A percentile compares a stretch with the other conserved stretches of the same genome.
phyloP scores from a whole-genome alignment of 2,797 vertebrate genomes.

The Onychomys leucogaster region DNA sequence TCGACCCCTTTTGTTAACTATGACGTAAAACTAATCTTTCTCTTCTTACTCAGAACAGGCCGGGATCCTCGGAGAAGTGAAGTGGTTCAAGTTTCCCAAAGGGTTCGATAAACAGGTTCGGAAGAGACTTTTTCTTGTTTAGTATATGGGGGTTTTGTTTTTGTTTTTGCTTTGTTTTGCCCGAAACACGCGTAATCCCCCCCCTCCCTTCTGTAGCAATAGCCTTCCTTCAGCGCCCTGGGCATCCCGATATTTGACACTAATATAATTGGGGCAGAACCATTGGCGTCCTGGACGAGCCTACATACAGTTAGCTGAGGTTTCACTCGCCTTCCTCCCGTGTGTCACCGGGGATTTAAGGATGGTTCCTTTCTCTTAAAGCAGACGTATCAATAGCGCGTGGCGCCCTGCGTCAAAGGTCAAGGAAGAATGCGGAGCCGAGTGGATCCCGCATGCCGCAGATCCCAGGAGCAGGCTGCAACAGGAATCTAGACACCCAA shows the following conservation, averaged over 20 bases:
- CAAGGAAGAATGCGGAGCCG: too few species aligned
- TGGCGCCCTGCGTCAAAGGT: not conserved
- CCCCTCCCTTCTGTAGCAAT: not conserved
- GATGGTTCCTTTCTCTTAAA: not conserved
- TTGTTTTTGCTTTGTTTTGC: not conserved
- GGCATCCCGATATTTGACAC: not conserved
- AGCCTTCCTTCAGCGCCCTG: not conserved
- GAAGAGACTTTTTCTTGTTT: not conserved
- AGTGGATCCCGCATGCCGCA: accelerated
- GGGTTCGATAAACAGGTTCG: not conserved
- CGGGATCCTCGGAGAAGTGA: accelerated
- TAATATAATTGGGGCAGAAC: not conserved
- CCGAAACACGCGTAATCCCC: not conserved
- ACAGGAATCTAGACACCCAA: not conserved
- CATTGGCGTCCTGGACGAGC: not conserved
- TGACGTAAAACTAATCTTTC: not conserved
- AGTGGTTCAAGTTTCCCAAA: not conserved
- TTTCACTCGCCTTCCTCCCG: not conserved
- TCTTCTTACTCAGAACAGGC: not conserved
- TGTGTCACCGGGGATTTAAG: not conserved
- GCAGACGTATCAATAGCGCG: not conserved
- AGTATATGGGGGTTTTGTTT: not conserved
- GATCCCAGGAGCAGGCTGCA: too few species aligned
- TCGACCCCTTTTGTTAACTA: not conserved
- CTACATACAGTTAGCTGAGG: not conserved